These are phyloP conservation scores for Heliconius cydno DNA, from an alignment of 2,888 invertebrate species.

Conservation along the genomic window DNA sequence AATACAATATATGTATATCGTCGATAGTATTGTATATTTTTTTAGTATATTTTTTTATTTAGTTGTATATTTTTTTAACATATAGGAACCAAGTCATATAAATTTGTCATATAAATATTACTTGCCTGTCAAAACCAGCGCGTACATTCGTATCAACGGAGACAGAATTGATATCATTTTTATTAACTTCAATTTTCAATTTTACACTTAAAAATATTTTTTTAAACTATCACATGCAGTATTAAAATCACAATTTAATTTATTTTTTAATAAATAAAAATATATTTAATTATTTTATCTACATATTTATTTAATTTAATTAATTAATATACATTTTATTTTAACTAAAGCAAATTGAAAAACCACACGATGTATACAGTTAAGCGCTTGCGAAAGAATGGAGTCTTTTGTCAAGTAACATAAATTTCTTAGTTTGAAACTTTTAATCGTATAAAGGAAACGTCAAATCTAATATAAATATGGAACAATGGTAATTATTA, in stretches of 20 bases:
- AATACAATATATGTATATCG: too few species aligned
- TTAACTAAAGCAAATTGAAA: background rate
- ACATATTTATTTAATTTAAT: background rate
- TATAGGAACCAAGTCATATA: too few species aligned
- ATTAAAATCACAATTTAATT: background rate
- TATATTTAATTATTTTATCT: background rate
- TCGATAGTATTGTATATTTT: too few species aligned
- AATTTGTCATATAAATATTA: too few species aligned
- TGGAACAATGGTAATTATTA: background rate
- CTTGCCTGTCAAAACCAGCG: constrained; percentile 10
- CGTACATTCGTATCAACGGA: background rate
- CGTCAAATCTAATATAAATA: background rate
- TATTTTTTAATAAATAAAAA: background rate
- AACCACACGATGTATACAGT: background rate
- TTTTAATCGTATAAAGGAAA: background rate
- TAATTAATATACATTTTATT: background rate
- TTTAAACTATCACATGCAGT: background rate
- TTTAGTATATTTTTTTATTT: too few species aligned
- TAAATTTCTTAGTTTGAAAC: background rate
- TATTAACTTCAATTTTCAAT: background rate
- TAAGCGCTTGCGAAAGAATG: background rate
- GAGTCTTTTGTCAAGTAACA: background rate
- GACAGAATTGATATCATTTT: background rate
- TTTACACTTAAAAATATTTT: background rate
- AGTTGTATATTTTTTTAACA: too few species aligned